Conservation (phyloP, 2,888 invertebrate species). For the Seladonia tumulorum region DNA sequence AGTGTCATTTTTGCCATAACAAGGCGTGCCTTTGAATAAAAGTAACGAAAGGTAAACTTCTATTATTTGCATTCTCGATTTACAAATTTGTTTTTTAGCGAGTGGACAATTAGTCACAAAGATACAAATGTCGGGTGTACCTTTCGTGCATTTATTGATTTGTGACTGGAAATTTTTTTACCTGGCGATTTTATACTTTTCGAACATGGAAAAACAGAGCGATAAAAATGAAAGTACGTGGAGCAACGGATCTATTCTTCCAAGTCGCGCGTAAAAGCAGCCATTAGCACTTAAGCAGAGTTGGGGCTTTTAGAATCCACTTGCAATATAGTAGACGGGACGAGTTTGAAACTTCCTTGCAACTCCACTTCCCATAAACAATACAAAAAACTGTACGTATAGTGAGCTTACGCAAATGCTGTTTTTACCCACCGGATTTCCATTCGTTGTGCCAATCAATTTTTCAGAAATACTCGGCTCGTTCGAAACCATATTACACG, state of each 20-base stretch:
- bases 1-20: too few species aligned
- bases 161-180: not conserved
- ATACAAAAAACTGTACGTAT: slow-evolving; percentile 4
- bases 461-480: not conserved
- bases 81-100: not conserved
- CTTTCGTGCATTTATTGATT: not conserved
- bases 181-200: not conserved
- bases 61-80: not conserved
- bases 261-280: not conserved
- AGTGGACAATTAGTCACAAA: not conserved
- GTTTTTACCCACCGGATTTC: not conserved
- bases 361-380: not conserved
- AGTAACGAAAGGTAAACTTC: too few species aligned
- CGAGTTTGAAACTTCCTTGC: not conserved
- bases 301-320: slow-evolving; percentile 1
- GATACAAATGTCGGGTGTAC: too few species aligned
- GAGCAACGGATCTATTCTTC: not conserved
- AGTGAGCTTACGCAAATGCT: not conserved
- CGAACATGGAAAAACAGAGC: not conserved
- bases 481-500: not conserved
- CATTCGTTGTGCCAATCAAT: not conserved
- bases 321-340: slow-evolving; percentile 3
- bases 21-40: too few species aligned
- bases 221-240: not conserved
- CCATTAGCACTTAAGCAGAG: slow-evolving; percentile 8